Evolutionary conservation across 1,140 invertebrate genomes (phyloP).

Genomic region (Lordiphosa mommai): DNA sequence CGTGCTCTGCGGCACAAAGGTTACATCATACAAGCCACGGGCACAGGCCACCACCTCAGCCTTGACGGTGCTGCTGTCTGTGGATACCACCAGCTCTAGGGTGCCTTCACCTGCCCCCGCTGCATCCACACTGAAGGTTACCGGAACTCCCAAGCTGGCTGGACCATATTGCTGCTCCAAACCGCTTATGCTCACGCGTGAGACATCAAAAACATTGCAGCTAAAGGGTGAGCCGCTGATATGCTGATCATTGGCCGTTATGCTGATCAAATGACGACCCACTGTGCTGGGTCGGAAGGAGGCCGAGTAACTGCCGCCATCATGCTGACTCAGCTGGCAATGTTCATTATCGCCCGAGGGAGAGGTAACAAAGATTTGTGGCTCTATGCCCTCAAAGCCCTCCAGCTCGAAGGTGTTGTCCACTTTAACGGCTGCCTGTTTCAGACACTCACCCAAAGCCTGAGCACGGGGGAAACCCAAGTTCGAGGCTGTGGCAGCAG

Average conservation of each 20-base stretch:
- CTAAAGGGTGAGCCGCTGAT: slow-evolving; percentile 95
- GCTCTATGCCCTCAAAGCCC: slow-evolving; percentile 81
- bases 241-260: slow-evolving; percentile 89
- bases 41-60: slow-evolving; percentile 94
- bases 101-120: slow-evolving; percentile 97
- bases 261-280: slow-evolving; percentile 90
- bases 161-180: slow-evolving; percentile 83
- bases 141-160: slow-evolving; percentile 89
- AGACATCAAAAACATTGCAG: slow-evolving; percentile 95
- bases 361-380: slow-evolving; percentile 87
- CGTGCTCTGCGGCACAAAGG: slow-evolving; percentile 94
- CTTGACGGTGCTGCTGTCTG: slow-evolving; percentile 92
- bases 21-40: slow-evolving; percentile 96
- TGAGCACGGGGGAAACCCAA: slow-evolving; percentile 80
- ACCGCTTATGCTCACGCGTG: slow-evolving; percentile 90
- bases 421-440: slow-evolving; percentile 82
- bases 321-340: slow-evolving; percentile 81
- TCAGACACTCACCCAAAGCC: slow-evolving; percentile 82
- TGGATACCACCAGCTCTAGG: slow-evolving; percentile 95
- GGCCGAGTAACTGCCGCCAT: slow-evolving; percentile 85
- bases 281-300: slow-evolving; percentile 91
- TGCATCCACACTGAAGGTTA: slow-evolving; percentile 96
- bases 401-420: slow-evolving; percentile 78
- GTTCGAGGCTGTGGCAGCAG: slow-evolving; percentile 62
- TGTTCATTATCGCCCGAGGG: slow-evolving; percentile 89